Percentiles rank a stretch among this genome's conserved stretches.
These are phyloP conservation scores for Pheosia tremula DNA, from an alignment of 2,888 invertebrate genomes.

Conservation along the genomic window DNA sequence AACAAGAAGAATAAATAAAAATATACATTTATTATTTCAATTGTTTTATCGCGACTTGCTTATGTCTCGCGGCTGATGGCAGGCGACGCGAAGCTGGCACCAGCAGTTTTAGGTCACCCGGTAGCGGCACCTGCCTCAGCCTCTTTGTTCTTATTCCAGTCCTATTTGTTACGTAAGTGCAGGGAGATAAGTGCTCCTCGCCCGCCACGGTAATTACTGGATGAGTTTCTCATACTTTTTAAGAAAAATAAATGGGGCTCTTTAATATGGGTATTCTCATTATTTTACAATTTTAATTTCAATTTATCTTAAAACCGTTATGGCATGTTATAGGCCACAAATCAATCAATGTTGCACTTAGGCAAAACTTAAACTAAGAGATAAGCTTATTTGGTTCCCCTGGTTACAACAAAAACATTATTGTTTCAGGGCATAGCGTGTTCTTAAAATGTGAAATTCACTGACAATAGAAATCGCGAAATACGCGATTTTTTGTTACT, in stretches of 20 bases:
- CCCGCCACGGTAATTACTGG: slow-evolving; percentile 25
- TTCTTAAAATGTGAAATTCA: too few species aligned
- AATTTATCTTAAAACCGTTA: too few species aligned
- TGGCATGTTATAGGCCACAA: too few species aligned
- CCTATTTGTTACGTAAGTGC: slow-evolving; percentile 38
- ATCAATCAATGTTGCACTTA: too few species aligned
- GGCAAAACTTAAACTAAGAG: too few species aligned
- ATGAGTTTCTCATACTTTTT: slow-evolving; percentile 19
- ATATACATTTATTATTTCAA: not conserved
- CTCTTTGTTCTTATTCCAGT: slow-evolving; percentile 57
- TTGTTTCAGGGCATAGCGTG: too few species aligned
- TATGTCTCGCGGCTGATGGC: slow-evolving; percentile 19
- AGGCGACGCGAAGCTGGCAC: slow-evolving; percentile 60
- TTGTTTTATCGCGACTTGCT: slow-evolving; percentile 24
- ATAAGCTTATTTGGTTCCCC: too few species aligned
- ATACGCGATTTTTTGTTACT: not conserved
- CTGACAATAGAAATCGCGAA: too few species aligned
- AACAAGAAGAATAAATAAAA: not conserved
- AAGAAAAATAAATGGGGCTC: slow-evolving; percentile 16
- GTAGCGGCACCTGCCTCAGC: slow-evolving; percentile 53
- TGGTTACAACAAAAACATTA: too few species aligned
- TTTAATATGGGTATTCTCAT: not conserved
- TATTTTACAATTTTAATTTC: too few species aligned
- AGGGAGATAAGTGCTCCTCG: slow-evolving; percentile 33
- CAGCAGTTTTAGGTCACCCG: slow-evolving; percentile 78